Evolutionary conservation across 1,140 invertebrate species (phyloP).

Genomic region (Meloidogyne chitwoodi): DNA sequence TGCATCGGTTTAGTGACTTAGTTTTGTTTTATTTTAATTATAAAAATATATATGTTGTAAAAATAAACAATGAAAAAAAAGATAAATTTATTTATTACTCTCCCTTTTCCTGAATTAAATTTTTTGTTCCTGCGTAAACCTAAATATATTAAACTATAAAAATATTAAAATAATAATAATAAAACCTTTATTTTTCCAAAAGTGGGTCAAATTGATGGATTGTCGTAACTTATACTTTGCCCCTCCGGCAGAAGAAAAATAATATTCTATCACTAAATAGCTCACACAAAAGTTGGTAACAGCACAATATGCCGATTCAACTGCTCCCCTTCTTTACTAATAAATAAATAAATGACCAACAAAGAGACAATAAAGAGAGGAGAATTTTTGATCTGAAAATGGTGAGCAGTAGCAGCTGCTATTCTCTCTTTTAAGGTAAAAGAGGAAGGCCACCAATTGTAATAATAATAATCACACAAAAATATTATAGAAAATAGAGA

Average conservation of each 20-base stretch:
- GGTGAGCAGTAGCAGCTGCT: neutral
- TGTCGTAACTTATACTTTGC: neutral
- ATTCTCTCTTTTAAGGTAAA: neutral
- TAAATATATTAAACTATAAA: neutral
- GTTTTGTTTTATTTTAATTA: neutral
- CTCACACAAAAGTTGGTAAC: neutral
- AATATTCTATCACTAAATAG: neutral
- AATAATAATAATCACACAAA: neutral
- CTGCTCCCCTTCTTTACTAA: neutral
- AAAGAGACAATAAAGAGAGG: neutral
- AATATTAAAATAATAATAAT: neutral
- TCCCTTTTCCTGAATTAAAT: neutral
- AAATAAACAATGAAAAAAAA: neutral
- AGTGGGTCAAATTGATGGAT: constrained; percentile 18
- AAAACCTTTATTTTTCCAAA: neutral
- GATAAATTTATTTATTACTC: neutral
- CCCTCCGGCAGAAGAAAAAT: neutral
- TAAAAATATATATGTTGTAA: neutral
- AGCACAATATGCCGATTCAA: neutral
- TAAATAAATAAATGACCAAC: neutral
- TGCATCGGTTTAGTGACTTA: neutral
- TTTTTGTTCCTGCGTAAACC: neutral
- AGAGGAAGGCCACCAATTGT: neutral
- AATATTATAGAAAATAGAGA: too few relatives aligned
- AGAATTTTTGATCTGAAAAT: neutral